A percentile compares a stretch with the other conserved stretches of the same genome.
These are phyloP conservation scores for Oostethus manadensis DNA, from an alignment of 2,113 vertebrate species.

Conservation along the genomic window DNA sequence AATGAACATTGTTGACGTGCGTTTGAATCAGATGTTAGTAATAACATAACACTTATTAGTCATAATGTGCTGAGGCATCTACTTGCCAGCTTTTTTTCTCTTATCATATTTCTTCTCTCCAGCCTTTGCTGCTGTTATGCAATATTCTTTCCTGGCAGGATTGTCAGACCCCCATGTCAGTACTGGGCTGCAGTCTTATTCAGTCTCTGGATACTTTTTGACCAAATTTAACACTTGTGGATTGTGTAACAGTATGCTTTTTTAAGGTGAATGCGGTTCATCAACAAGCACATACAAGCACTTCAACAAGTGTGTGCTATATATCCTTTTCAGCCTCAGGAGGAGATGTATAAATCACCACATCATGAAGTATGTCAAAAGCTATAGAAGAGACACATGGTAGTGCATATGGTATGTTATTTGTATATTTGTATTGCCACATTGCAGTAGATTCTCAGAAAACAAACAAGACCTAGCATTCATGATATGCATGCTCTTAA, in stretches of 20 bases:
- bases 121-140: slow-evolving; percentile 25
- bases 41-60: slow-evolving; percentile 4
- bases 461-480: too few relatives aligned
- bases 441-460: too few relatives aligned
- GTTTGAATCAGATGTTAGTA: background rate
- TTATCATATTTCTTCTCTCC: background rate
- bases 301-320: slow-evolving; percentile 13
- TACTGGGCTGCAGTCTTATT: slow-evolving; percentile 22
- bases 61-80: background rate
- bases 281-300: slow-evolving; percentile 15
- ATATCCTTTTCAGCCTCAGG: slow-evolving; percentile 5
- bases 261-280: slow-evolving; percentile 20
- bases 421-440: too few relatives aligned
- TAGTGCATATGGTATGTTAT: background rate
- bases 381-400: background rate
- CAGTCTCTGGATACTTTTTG: slow-evolving; percentile 11
- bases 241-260: slow-evolving; percentile 39
- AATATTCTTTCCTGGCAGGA: slow-evolving; percentile 31
- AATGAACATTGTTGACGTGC: background rate
- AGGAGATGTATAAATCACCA: background rate
- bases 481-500: too few relatives aligned
- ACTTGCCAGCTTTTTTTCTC: slow-evolving; percentile 3
- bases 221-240: slow-evolving; percentile 30
- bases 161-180: slow-evolving; percentile 19
- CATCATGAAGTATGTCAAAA: slow-evolving; percentile 12